A percentile compares a stretch with the other conserved stretches of the same genome.
These are phyloP conservation scores for Saccostrea echinata DNA, from an alignment of 1,140 invertebrate genomes.

Conservation along the genomic window DNA sequence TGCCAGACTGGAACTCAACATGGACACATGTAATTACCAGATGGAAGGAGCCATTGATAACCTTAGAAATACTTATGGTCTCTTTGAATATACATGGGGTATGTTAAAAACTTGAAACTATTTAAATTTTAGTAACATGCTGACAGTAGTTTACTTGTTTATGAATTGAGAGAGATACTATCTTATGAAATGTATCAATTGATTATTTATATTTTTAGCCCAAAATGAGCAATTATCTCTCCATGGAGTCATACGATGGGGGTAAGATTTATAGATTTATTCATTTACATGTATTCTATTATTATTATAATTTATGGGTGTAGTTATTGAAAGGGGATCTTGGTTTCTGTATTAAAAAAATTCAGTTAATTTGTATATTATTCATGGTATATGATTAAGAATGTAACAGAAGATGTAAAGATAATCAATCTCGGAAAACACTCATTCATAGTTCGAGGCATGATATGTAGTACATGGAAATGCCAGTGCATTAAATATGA, in stretches of 20 bases:
- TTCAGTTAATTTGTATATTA: no score
- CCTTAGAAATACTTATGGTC: slow-evolving; percentile 39
- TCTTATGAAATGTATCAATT: neutral
- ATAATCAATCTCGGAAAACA: no score
- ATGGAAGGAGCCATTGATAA: slow-evolving; percentile 56
- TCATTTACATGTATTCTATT: neutral
- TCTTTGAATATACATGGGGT: slow-evolving; percentile 59
- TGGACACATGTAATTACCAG: slow-evolving; percentile 57
- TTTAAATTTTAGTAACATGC: neutral
- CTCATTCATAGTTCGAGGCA: no score
- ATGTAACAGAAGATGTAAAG: no score
- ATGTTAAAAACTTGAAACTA: slow-evolving; percentile 30
- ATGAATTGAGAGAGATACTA: neutral
- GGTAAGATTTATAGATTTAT: neutral
- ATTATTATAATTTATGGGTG: no score
- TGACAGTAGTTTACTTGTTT: neutral
- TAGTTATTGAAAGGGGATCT: no score
- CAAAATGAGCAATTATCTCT: slow-evolving; percentile 14
- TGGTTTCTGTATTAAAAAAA: no score
- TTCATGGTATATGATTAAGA: no score
- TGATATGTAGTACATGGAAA: no score
- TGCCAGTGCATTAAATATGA: no score
- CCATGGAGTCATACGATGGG: slow-evolving; percentile 6
- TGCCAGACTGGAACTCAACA: slow-evolving; percentile 29
- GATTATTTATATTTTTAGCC: neutral